A percentile compares a stretch with the other conserved stretches of the same genome.
Evolutionary conservation across 1,140 invertebrate species (phyloP).

Genomic region (Grapholita molesta): DNA sequence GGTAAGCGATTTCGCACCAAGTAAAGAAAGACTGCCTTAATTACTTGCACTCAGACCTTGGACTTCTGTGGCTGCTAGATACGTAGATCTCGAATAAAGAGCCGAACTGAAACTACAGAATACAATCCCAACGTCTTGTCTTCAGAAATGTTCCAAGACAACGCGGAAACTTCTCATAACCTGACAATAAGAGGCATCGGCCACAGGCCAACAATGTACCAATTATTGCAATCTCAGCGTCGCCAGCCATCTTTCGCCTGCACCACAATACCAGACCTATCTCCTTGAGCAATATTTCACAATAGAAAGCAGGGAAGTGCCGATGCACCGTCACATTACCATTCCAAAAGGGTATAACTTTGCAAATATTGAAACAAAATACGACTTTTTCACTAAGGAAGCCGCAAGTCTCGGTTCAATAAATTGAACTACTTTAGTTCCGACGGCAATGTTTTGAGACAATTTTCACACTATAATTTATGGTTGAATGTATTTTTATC

Average conservation of each 20-base stretch:
- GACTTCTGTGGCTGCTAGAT: too few species aligned
- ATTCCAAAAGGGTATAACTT: neutral
- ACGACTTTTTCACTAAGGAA: neutral
- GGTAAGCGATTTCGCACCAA: too few species aligned
- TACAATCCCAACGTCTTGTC: neutral
- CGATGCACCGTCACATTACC: neutral
- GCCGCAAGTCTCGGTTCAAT: neutral
- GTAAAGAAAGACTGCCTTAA: too few species aligned
- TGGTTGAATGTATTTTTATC: slow-evolving; percentile 7
- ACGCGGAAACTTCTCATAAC: neutral
- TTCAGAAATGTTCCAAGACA: neutral
- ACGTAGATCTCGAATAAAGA: too few species aligned
- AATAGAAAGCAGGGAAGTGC: slow-evolving; percentile 17
- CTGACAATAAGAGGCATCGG: neutral
- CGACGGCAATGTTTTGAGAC: slow-evolving; percentile 2
- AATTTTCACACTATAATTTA: slow-evolving; percentile 14
- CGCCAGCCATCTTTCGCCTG: neutral
- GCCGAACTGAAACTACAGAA: neutral
- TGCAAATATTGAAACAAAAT: neutral
- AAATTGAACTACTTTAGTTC: slow-evolving; percentile 17
- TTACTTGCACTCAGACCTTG: too few species aligned
- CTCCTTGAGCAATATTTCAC: slow-evolving; percentile 4
- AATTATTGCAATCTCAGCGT: slow-evolving; percentile 8
- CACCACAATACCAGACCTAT: slow-evolving; percentile 10
- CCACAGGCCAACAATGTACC: neutral